Evolutionary conservation across 2,797 vertebrate genomes (phyloP).

Genomic region (Enteromius trimaculatus): DNA sequence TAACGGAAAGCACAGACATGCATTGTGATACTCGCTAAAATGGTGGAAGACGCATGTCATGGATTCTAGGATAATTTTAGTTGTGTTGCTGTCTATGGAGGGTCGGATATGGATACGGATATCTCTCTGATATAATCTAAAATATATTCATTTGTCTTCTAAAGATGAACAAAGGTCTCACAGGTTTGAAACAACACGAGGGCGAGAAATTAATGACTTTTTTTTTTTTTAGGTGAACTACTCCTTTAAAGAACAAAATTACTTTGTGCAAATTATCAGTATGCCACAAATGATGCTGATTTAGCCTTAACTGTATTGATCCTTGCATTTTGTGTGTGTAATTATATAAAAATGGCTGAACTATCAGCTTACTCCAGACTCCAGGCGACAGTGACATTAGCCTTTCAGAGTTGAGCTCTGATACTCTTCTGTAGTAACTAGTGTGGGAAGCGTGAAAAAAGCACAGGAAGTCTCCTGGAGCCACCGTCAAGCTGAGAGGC

Average conservation of each 20-base stretch:
- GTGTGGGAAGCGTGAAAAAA: constrained; percentile 16
- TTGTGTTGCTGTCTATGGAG: too few relatives aligned
- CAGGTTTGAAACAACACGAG: too few relatives aligned
- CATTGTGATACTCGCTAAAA: too few relatives aligned
- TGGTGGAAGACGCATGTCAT: too few relatives aligned
- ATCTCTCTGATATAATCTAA: too few relatives aligned
- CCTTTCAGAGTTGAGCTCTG: not conserved
- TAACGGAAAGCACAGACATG: too few relatives aligned
- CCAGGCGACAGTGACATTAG: not conserved
- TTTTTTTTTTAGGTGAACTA: too few relatives aligned
- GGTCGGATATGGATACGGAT: too few relatives aligned
- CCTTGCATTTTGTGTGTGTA: not conserved
- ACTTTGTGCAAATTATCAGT: not conserved
- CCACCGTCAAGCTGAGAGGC: constrained; percentile 43
- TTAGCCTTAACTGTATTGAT: not conserved
- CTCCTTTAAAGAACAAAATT: not conserved
- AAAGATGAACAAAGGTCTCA: too few relatives aligned
- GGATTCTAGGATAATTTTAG: too few relatives aligned
- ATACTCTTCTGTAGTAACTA: constrained; percentile 1
- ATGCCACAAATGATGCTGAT: not conserved
- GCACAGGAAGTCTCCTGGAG: constrained; percentile 36
- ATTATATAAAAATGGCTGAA: not conserved
- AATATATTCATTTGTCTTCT: too few relatives aligned
- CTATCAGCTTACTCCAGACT: not conserved
- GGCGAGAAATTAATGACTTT: too few relatives aligned